Conservation (phyloP, 1,140 invertebrate species). For the Chrysomallon squamiferum region DNA sequence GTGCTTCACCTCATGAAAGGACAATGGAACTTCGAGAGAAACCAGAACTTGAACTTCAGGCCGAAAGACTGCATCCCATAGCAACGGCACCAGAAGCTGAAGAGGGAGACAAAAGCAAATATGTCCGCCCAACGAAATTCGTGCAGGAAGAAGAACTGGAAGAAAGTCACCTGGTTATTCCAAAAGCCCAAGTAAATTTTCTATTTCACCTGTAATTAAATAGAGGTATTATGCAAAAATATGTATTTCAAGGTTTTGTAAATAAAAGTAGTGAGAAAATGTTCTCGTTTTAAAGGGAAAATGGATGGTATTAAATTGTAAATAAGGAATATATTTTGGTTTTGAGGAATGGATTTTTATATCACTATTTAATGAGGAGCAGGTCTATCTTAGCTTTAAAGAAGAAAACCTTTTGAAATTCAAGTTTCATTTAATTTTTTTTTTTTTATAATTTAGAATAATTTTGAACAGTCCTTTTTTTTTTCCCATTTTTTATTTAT, state of each 20-base stretch:
- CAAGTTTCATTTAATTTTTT: no score
- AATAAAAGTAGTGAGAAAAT: no score
- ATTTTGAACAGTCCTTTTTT: no score
- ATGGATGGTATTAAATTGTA: no score
- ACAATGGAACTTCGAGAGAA: slow-evolving; percentile 29
- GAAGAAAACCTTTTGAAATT: no score
- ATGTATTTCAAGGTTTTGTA: neutral
- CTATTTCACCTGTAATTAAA: neutral
- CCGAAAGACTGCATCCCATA: slow-evolving; percentile 17
- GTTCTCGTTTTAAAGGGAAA: no score
- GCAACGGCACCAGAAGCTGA: slow-evolving; percentile 25
- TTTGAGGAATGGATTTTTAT: no score
- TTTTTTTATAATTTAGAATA: no score
- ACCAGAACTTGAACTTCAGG: slow-evolving; percentile 31
- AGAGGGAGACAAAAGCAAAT: slow-evolving; percentile 38
- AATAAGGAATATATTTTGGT: no score
- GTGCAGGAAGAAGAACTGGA: slow-evolving; percentile 32
- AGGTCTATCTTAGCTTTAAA: no score
- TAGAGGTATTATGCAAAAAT: neutral
- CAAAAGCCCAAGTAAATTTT: slow-evolving; percentile 44
- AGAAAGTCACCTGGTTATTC: slow-evolving; percentile 44
- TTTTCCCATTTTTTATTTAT: no score
- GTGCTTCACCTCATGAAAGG: slow-evolving; percentile 30
- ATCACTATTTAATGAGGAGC: no score
- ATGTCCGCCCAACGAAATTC: slow-evolving; percentile 32